Base-by-base conservation (phyloP, 2,113 vertebrate genomes). In the Platichthys stellatus region DNA sequence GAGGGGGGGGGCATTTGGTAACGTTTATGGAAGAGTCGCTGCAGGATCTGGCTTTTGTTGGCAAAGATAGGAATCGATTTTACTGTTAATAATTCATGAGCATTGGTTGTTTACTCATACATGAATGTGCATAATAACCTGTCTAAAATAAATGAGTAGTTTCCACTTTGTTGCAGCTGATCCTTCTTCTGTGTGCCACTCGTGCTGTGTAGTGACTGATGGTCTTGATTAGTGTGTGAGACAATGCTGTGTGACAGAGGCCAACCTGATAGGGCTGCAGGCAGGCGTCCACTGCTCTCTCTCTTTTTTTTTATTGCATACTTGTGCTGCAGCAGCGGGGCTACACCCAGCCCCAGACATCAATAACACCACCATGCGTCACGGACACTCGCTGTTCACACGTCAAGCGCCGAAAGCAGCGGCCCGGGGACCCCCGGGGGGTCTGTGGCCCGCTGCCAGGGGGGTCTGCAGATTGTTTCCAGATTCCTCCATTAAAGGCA, bases 261-360 rank as follows among this genome's bases (percentile, higher is more conserved):
- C 76, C 72, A 69, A 35, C 51, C 51, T 78, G 82, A 86, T 83
- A 62, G 74, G 68, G 72, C 83, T 83, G 62, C 63, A 68, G 81
- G 85, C 82, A 62, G 68, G 78, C 65, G 80, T 88, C 80, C 86
- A 68, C 74, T 72, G 69, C 68, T 72, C 3, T 13, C 26, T 23
- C 24, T 24, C 3, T 21, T 2, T 23, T 23, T 45, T 45, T 63
- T 63, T 93, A 72, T 88, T 90, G 89, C 89, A 91, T 89, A 83
- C 74, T 90, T 93, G 89, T 83, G 82, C 80, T 71, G 73, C 82
- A 72, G 87, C 88, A 77, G 81, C 74, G 54, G 54, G 89, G 76
- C 88, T 72, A 84, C 92, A 84, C 92, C 92, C 90, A 83, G 31
- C 81, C 74, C 79, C 72, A 81, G 86, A 75, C 85, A 65, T 72